A percentile compares a stretch with the other conserved stretches of the same genome.
These are phyloP conservation scores for Ormyrus thymus DNA, from an alignment of 2,888 invertebrate species.

Conservation along the genomic window DNA sequence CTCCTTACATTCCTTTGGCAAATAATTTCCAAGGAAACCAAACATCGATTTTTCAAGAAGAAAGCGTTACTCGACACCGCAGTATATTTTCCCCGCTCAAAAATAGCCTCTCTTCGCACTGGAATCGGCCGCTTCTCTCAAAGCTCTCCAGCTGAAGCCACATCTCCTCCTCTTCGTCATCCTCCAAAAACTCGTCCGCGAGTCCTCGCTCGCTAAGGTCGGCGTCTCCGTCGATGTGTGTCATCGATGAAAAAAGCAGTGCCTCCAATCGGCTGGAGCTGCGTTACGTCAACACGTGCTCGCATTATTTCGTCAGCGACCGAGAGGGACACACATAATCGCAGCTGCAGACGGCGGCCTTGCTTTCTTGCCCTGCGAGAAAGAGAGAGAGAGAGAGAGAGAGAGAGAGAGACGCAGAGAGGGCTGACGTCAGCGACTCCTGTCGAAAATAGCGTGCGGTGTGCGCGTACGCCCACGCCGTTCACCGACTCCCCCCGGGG, in stretches of 20 bases:
- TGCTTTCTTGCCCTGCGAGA: conserved; percentile 58
- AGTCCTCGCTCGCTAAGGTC: not conserved
- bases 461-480: conserved; percentile 25
- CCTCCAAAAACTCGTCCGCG: not conserved
- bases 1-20: too few species aligned
- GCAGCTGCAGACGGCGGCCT: not conserved
- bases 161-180: too few species aligned
- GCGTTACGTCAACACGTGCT: not conserved
- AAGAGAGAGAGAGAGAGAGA: too few species aligned
- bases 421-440: conserved; percentile 62
- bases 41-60: conserved; percentile 18
- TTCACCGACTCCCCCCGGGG: conserved; percentile 10
- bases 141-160: not conserved
- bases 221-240: not conserved
- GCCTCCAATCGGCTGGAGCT: not conserved
- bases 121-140: not conserved
- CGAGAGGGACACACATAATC: too few species aligned
- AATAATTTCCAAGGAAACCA: too few species aligned
- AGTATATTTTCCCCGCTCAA: conserved; percentile 36
- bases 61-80: conserved; percentile 39
- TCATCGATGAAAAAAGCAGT: conserved; percentile 12
- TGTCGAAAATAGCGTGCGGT: conserved; percentile 64
- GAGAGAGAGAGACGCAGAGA: too few species aligned
- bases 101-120: conserved; percentile 45
- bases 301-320: not conserved